These are phyloP conservation scores for Chaetodon auriga DNA, from an alignment of 2,113 vertebrate species.

Conservation along the genomic window DNA sequence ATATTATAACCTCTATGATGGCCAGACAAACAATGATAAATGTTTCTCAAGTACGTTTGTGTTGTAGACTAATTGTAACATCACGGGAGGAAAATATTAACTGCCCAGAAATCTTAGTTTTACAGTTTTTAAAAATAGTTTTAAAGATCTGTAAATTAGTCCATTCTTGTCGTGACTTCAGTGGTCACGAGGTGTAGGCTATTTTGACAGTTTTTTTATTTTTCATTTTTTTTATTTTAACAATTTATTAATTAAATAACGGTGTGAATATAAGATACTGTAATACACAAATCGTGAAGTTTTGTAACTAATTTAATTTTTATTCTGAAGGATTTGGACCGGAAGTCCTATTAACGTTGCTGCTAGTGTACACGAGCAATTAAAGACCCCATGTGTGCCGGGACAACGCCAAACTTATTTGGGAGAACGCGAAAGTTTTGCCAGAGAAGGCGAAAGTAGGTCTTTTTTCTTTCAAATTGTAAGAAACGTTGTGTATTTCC, in stretches of 20 bases:
- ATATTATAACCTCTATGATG: neutral
- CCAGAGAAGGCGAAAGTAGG: neutral
- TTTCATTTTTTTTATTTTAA: neutral
- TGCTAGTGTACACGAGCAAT: neutral
- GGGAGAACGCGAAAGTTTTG: neutral
- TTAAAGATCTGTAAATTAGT: too few relatives aligned
- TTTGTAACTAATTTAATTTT: neutral
- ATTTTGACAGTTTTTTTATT: too few relatives aligned
- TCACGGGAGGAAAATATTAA: neutral
- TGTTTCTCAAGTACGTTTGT: neutral
- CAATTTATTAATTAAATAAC: neutral
- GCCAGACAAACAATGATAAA: neutral
- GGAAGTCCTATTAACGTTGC: neutral
- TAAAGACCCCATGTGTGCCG: neutral
- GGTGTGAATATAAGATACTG: too few relatives aligned
- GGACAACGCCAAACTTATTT: neutral
- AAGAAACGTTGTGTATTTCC: neutral
- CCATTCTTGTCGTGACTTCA: too few relatives aligned
- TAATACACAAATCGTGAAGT: neutral
- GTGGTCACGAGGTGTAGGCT: too few relatives aligned
- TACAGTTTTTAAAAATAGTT: neutral
- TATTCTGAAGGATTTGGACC: constrained; percentile 16
- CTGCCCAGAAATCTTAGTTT: neutral
- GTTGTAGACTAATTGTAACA: neutral
- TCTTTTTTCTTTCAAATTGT: neutral